Conservation (phyloP, 1,140 invertebrate species). For the Drosophila neocordata region DNA sequence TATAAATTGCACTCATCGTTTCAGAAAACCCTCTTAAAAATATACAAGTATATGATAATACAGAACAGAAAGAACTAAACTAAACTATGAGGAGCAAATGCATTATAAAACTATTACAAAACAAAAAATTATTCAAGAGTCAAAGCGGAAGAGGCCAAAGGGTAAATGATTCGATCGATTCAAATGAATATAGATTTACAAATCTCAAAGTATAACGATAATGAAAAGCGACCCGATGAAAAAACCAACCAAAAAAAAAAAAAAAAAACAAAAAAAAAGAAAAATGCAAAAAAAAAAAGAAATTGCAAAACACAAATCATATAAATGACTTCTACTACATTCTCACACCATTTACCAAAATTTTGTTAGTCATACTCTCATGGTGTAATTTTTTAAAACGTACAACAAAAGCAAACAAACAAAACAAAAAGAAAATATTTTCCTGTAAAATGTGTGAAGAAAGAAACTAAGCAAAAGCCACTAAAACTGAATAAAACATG, state of each 20-base stretch:
- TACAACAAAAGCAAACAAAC: conserved; percentile 17
- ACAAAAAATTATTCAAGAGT: conserved; percentile 49
- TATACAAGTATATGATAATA: conserved; percentile 32
- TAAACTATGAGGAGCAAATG: conserved; percentile 54
- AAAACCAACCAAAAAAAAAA: conserved; percentile 33
- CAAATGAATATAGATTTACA: conserved; percentile 66
- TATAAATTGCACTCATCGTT: conserved; percentile 78
- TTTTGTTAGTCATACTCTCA: conserved; percentile 77
- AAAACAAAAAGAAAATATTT: conserved; percentile 36
- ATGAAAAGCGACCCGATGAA: conserved; percentile 14
- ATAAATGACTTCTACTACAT: conserved; percentile 74
- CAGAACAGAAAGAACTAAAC: conserved; percentile 50
- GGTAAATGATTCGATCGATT: conserved; percentile 27
- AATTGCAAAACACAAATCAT: conserved; percentile 49
- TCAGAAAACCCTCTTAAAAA: conserved; percentile 53
- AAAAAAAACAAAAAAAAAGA: conserved; percentile 34
- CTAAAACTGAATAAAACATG: neutral
- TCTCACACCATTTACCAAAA: conserved; percentile 70
- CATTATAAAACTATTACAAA: conserved; percentile 53
- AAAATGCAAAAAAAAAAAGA: conserved; percentile 17
- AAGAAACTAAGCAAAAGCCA: conserved; percentile 8
- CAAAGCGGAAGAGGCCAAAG: conserved; percentile 42
- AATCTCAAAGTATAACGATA: conserved; percentile 48
- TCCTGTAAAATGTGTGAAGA: conserved; percentile 36
- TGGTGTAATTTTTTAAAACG: conserved; percentile 70